These are phyloP conservation scores for Excalfactoria chinensis DNA, from an alignment of 2,113 vertebrate genomes.

Conservation along the genomic window DNA sequence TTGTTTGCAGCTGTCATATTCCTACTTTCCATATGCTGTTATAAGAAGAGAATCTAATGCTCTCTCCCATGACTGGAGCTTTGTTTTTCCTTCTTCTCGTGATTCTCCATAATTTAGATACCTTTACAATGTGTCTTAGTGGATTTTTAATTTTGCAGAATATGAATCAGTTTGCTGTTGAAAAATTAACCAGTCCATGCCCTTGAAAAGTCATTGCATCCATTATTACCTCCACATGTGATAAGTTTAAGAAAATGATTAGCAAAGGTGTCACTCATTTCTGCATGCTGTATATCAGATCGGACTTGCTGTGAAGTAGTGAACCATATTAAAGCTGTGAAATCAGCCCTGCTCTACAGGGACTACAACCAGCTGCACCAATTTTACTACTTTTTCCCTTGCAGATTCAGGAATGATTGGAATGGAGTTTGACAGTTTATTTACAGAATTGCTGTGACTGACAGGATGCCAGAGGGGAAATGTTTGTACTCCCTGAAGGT, in stretches of 20 bases:
- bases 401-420: constrained; percentile 71
- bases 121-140: constrained; percentile 44
- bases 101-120: constrained; percentile 44
- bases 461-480: constrained; percentile 74
- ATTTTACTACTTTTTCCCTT: constrained; percentile 62
- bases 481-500: constrained; percentile 75
- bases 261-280: constrained; percentile 73
- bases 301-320: constrained; percentile 71
- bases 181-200: constrained; percentile 66
- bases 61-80: background rate
- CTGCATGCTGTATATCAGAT: constrained; percentile 61
- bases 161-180: constrained; percentile 41
- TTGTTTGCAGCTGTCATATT: background rate
- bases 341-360: constrained; percentile 65
- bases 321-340: constrained; percentile 74
- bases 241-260: constrained; percentile 76
- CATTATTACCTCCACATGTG: constrained; percentile 65
- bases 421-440: constrained; percentile 76
- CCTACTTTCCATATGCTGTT: background rate
- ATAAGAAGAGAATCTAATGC: background rate
- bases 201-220: constrained; percentile 74
- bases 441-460: constrained; percentile 75
- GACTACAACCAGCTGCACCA: constrained; percentile 64
- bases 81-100: background rate
- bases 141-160: constrained; percentile 60